These are phyloP conservation scores for Caenorhabditis auriculariae DNA, from an alignment of 2,888 invertebrate species.

Conservation along the genomic window DNA sequence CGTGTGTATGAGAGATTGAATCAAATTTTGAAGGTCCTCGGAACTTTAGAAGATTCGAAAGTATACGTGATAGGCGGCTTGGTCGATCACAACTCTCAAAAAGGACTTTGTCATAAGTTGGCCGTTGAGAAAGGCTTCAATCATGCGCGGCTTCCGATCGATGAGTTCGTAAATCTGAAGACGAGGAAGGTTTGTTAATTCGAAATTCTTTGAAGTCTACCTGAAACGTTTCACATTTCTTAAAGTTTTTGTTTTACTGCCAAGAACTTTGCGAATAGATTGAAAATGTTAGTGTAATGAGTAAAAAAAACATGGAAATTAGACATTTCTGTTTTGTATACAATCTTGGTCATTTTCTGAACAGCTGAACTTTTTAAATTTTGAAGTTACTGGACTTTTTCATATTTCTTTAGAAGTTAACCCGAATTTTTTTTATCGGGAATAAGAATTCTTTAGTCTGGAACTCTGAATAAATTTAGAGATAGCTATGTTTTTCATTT, in stretches of 20 bases:
- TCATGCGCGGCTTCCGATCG: slow-evolving; percentile 77
- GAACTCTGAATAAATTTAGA: no score
- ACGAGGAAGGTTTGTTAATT: slow-evolving; percentile 67
- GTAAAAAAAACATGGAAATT: background rate
- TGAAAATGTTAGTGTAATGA: background rate
- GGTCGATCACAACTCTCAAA: slow-evolving; percentile 94
- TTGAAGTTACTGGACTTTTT: background rate
- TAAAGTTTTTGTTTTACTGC: background rate
- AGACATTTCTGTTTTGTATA: background rate
- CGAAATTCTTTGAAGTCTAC: background rate
- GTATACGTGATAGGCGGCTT: slow-evolving; percentile 93
- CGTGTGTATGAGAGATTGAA: background rate
- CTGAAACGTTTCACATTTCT: background rate
- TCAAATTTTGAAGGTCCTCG: slow-evolving; percentile 28
- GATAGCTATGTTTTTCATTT: no score
- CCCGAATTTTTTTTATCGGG: background rate
- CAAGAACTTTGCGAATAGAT: no score
- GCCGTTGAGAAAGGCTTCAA: slow-evolving; percentile 73
- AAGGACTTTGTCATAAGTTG: slow-evolving; percentile 75
- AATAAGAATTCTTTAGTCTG: no score
- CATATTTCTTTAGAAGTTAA: background rate
- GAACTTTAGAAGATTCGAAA: slow-evolving; percentile 74
- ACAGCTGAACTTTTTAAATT: background rate
- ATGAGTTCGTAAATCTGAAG: slow-evolving; percentile 85
- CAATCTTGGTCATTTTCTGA: background rate